These are phyloP conservation scores for Zenarchopterus dispar DNA, from an alignment of 2,797 vertebrate genomes.

Conservation along the genomic window DNA sequence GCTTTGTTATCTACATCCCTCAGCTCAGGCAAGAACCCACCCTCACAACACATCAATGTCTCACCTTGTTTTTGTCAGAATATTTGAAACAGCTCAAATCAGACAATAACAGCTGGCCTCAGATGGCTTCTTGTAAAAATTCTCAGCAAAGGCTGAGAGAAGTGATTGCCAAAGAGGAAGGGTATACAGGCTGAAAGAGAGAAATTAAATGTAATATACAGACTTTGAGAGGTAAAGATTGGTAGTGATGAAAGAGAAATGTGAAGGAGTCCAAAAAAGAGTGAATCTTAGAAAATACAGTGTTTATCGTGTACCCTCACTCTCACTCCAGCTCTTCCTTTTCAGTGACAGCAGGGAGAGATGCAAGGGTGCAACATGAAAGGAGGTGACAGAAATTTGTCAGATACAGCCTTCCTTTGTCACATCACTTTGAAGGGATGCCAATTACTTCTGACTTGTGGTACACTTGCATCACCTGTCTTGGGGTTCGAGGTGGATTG, in stretches of 20 bases:
- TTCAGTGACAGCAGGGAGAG: conserved; percentile 19
- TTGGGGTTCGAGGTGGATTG: conserved; percentile 9
- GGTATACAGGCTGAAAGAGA: conserved; percentile 27
- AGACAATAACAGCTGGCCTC: conserved; percentile 59
- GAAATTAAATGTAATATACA: conserved; percentile 26
- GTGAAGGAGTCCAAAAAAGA: conserved; percentile 14
- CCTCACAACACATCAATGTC: conserved; percentile 28
- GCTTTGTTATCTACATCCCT: conserved; percentile 27
- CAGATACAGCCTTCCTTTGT: conserved; percentile 10
- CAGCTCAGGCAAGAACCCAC: neutral
- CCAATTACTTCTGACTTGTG: conserved; percentile 35
- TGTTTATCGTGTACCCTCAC: conserved; percentile 9
- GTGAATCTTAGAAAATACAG: conserved; percentile 13
- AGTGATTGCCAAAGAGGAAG: conserved; percentile 29
- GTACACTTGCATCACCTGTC: conserved; percentile 27
- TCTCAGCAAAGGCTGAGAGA: conserved; percentile 22
- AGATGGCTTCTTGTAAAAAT: conserved; percentile 36
- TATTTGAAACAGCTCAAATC: conserved; percentile 58
- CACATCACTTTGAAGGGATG: conserved; percentile 32
- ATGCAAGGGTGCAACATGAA: conserved; percentile 14
- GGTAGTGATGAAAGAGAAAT: conserved; percentile 38
- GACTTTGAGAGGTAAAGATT: conserved; percentile 18
- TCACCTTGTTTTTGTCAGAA: conserved; percentile 36
- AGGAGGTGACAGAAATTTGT: conserved; percentile 16
- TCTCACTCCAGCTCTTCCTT: conserved; percentile 5